Evolutionary conservation across 2,797 vertebrate species (phyloP).

Genomic region (Labeo calbasu): DNA sequence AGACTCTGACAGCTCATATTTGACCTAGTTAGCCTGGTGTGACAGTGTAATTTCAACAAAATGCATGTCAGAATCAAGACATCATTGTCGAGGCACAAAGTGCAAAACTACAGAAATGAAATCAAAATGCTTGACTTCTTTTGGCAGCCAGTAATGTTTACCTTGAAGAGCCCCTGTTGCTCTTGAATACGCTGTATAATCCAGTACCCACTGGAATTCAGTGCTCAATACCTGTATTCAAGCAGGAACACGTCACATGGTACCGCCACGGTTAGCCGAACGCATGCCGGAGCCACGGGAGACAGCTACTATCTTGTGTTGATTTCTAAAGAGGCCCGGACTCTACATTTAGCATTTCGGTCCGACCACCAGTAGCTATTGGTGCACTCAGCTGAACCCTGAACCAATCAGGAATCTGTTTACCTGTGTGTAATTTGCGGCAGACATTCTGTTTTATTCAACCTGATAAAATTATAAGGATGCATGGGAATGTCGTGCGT

Average conservation of each 20-base stretch:
- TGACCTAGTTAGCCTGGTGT: constrained; percentile 25
- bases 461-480: constrained; percentile 43
- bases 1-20: not conserved
- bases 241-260: constrained; percentile 56
- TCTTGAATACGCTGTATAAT: constrained; percentile 70
- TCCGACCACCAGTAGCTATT: constrained; percentile 16
- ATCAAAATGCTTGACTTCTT: constrained; percentile 46
- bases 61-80: constrained; percentile 34
- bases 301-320: constrained; percentile 56
- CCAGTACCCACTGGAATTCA: constrained; percentile 73
- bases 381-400: constrained; percentile 12
- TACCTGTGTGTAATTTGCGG: not conserved
- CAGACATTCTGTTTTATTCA: constrained; percentile 39
- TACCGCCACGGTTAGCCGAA: constrained; percentile 72
- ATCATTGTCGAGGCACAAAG: constrained; percentile 31
- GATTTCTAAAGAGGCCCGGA: constrained; percentile 41
- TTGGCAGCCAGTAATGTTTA: constrained; percentile 67
- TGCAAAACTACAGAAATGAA: constrained; percentile 34
- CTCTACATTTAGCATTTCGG: constrained; percentile 47
- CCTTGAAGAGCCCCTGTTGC: constrained; percentile 77
- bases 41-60: constrained; percentile 6
- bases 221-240: constrained; percentile 82
- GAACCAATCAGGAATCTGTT: constrained; percentile 34
- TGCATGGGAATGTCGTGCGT: constrained; percentile 39
- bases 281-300: constrained; percentile 61